phyloP scores from a whole-genome alignment of 2,888 invertebrate genomes.

The Eristalinus aeneus region DNA sequence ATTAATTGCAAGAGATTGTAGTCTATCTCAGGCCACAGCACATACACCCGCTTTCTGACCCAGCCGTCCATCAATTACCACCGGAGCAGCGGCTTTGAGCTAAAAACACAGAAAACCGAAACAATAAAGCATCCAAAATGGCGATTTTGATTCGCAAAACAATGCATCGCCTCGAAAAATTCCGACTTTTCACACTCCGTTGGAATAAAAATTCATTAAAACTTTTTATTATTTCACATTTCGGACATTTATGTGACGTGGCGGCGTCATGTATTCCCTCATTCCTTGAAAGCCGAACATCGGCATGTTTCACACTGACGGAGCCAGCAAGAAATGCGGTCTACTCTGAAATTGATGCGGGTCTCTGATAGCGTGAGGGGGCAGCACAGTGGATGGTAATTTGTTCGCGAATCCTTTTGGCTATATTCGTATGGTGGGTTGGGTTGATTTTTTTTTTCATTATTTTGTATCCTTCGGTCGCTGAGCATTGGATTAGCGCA shows the following conservation, averaged over 20 bases:
- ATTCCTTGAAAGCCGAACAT: constrained; percentile 41
- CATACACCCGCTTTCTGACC: constrained; percentile 28
- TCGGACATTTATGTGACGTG: constrained; percentile 78
- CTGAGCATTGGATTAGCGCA: constrained; percentile 59
- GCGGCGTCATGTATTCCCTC: constrained; percentile 68
- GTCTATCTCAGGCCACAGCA: constrained; percentile 22
- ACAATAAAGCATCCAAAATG: constrained; percentile 69
- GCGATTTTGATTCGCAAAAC: constrained; percentile 70
- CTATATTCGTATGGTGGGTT: constrained; percentile 18
- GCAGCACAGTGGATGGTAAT: constrained; percentile 44
- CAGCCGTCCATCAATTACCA: constrained; percentile 57
- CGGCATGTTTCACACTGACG: constrained; percentile 27
- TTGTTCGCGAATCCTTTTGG: constrained; percentile 47
- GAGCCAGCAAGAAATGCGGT: constrained; percentile 55
- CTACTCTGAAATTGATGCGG: constrained; percentile 55
- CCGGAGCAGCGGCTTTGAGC: constrained; percentile 49
- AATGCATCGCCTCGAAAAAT: constrained; percentile 71
- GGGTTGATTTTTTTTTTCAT: constrained; percentile 18
- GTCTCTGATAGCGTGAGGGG: constrained; percentile 17
- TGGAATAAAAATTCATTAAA: constrained; percentile 80
- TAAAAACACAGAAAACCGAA: constrained; percentile 57
- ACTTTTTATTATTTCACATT: constrained; percentile 73
- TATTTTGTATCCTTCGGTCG: constrained; percentile 43
- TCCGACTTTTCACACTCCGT: constrained; percentile 79
- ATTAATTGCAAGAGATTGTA: constrained; percentile 66